Conservation (phyloP, 2,797 vertebrate species). For the Allobates femoralis region DNA sequence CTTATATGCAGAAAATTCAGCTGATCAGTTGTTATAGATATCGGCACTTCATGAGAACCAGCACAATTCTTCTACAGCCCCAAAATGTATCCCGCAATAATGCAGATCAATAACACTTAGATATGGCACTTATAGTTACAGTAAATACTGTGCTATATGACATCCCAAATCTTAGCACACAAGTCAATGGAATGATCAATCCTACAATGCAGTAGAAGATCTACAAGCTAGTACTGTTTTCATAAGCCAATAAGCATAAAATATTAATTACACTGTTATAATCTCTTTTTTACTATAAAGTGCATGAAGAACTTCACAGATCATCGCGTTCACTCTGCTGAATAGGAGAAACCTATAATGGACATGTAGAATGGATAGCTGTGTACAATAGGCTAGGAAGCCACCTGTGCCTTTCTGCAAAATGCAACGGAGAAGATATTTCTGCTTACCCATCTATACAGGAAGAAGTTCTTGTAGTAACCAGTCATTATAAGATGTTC, state of each 20-base stretch:
- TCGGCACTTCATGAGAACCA: background rate
- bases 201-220: background rate
- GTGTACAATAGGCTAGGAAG: background rate
- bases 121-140: constrained; percentile 5
- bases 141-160: constrained; percentile 9
- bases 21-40: background rate
- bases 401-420: background rate
- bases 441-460: background rate
- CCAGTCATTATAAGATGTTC: background rate
- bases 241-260: background rate
- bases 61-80: background rate
- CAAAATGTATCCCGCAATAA: background rate
- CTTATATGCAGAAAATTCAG: background rate
- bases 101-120: constrained; percentile 29
- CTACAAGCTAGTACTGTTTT: background rate
- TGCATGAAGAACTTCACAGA: background rate
- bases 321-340: background rate
- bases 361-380: background rate
- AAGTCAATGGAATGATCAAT: constrained; percentile 14
- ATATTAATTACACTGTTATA: background rate
- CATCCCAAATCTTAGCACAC: background rate
- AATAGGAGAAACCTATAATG: background rate
- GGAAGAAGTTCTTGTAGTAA: background rate
- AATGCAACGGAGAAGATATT: background rate
- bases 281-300: constrained; percentile 13